Percentiles rank a stretch among this genome's conserved stretches.
Evolutionary conservation across 2,797 vertebrate species (phyloP).

Genomic region (Neomorphus geoffroyi): DNA sequence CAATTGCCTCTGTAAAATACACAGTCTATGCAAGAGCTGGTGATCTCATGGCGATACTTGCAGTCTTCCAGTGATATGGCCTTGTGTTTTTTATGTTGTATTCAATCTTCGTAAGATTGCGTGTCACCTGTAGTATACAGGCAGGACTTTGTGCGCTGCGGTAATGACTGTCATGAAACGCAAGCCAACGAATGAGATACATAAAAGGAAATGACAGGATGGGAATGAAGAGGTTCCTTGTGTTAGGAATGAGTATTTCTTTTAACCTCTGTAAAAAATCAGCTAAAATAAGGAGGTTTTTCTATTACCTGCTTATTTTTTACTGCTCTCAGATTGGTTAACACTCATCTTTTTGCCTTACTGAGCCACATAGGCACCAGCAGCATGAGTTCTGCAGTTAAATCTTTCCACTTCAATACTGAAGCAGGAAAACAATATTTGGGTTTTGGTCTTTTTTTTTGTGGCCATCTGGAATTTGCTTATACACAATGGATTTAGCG

Average conservation of each 20-base stretch:
- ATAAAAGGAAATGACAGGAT: conserved; percentile 9
- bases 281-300: neutral
- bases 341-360: neutral
- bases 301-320: neutral
- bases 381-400: neutral
- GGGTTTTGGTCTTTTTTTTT: neutral
- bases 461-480: neutral
- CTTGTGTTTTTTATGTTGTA: neutral
- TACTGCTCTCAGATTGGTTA: neutral
- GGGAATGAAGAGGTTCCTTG: neutral
- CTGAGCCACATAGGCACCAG: neutral
- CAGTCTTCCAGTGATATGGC: neutral
- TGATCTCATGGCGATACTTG: conserved; percentile 3
- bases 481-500: neutral
- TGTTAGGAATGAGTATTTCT: neutral
- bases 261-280: neutral
- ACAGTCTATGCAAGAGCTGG: conserved; percentile 54
- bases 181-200: neutral
- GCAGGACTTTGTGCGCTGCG: neutral
- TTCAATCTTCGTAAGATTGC: neutral
- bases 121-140: neutral
- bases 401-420: neutral
- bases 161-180: conserved; percentile 18
- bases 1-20: conserved; percentile 71
- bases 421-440: neutral